A percentile compares a stretch with the other conserved stretches of the same genome.
phyloP scores from a whole-genome alignment of 1,140 invertebrate genomes.

The Ctenoplectra terminalis region DNA sequence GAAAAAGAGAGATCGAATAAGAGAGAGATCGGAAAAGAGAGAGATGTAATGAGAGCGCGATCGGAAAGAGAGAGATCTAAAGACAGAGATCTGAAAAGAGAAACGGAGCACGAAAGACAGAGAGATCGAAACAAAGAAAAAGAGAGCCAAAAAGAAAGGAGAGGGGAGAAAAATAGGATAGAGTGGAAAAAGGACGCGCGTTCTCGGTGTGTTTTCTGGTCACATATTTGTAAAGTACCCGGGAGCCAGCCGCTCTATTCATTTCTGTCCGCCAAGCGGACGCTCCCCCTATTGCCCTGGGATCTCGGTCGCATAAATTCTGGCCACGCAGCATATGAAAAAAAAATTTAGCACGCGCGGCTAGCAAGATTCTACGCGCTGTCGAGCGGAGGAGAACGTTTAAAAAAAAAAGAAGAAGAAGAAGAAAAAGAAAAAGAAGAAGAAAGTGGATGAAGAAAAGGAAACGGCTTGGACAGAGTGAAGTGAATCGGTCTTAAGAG shows the following conservation, averaged over 20 bases:
- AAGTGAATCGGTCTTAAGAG: conserved; percentile 61
- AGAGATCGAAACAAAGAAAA: too few relatives aligned
- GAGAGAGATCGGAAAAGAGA: too few relatives aligned
- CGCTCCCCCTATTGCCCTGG: conserved; percentile 60
- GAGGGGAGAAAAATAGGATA: too few relatives aligned
- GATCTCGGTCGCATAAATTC: conserved; percentile 76
- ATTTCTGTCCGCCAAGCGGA: conserved; percentile 72
- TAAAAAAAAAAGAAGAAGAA: conserved; percentile 28
- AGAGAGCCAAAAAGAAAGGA: too few relatives aligned
- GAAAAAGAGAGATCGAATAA: too few relatives aligned
- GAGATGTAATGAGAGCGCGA: too few relatives aligned
- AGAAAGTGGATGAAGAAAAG: conserved; percentile 16
- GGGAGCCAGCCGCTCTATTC: conserved; percentile 74
- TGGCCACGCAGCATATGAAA: conserved; percentile 69
- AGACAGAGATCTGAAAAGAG: too few relatives aligned
- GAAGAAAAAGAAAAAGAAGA: too few relatives aligned
- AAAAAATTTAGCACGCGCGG: conserved; percentile 61
- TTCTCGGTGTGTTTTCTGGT: conserved; percentile 76
- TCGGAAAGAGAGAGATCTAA: too few relatives aligned
- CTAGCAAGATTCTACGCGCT: conserved; percentile 29
- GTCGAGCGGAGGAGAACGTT: conserved; percentile 20
- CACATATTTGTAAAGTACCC: conserved; percentile 80
- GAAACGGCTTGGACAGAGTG: conserved; percentile 32
- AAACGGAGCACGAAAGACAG: too few relatives aligned
- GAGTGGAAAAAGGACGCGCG: conserved; percentile 20